Percentiles rank a stretch among this genome's conserved stretches.
These are phyloP conservation scores for Pseudachorutes palmiensis DNA, from an alignment of 1,140 invertebrate genomes.

Conservation along the genomic window DNA sequence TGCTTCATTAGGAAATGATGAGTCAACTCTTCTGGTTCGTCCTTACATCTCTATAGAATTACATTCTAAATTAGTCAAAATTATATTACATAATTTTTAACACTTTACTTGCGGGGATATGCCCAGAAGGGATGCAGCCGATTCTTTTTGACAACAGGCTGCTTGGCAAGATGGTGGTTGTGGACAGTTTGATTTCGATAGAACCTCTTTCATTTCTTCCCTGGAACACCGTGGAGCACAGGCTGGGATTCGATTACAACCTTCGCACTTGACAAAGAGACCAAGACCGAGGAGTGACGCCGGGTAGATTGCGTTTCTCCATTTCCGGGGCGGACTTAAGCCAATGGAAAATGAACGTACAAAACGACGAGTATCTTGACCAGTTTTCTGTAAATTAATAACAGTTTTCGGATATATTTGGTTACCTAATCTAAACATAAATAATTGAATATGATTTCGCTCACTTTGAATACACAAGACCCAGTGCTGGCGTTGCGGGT, in stretches of 20 bases:
- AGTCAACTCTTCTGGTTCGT: conserved; percentile 24
- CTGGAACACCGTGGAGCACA: background rate
- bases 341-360: too few relatives aligned
- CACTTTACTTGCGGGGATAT: background rate
- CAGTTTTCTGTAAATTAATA: too few relatives aligned
- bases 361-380: too few relatives aligned
- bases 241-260: background rate
- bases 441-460: too few relatives aligned
- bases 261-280: background rate
- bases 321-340: too few relatives aligned
- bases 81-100: background rate
- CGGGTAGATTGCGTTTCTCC: too few relatives aligned
- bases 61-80: background rate
- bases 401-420: too few relatives aligned
- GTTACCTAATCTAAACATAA: too few relatives aligned
- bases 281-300: background rate
- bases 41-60: background rate
- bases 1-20: conserved; percentile 27
- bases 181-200: background rate
- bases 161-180: background rate
- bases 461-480: too few relatives aligned
- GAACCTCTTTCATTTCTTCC: background rate
- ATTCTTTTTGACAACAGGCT: too few relatives aligned
- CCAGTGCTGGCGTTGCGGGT: too few relatives aligned
- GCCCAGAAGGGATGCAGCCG: background rate